These are phyloP conservation scores for Pristionchus japonicus DNA, from an alignment of 2,888 invertebrate genomes.

Conservation along the genomic window DNA sequence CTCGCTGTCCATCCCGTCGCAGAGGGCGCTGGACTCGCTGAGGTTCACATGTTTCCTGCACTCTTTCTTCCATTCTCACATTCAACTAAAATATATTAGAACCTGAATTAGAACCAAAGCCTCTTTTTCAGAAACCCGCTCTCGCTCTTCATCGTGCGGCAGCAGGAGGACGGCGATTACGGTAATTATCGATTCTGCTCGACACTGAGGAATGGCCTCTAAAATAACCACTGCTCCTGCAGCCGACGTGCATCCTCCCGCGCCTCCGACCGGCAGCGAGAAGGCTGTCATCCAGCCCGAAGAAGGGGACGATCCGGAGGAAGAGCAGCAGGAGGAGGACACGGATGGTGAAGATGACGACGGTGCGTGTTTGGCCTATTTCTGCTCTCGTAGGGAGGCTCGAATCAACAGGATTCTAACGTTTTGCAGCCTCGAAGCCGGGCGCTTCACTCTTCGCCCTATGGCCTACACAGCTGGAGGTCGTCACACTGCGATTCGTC, in stretches of 20 bases:
- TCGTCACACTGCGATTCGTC: conserved; percentile 22
- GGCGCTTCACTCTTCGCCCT: not conserved
- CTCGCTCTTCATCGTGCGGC: conserved; percentile 23
- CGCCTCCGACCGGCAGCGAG: not conserved
- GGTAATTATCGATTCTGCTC: not conserved
- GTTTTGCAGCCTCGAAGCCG: not conserved
- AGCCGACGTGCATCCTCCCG: conserved; percentile 41
- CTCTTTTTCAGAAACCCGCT: not conserved
- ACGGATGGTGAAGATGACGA: not conserved
- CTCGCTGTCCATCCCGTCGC: not conserved
- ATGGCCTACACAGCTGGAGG: conserved; percentile 24
- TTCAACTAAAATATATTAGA: too few relatives aligned
- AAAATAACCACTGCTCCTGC: not conserved
- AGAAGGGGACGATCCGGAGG: too few relatives aligned
- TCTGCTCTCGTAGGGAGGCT: too few relatives aligned
- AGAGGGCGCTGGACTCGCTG: not conserved
- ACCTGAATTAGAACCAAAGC: not conserved
- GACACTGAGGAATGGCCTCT: not conserved
- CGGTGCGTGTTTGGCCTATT: too few relatives aligned
- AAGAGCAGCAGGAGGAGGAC: too few relatives aligned
- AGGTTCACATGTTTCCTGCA: too few relatives aligned
- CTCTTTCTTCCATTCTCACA: too few relatives aligned
- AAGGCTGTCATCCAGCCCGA: not conserved
- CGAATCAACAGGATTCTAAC: too few relatives aligned
- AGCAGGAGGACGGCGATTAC: conserved; percentile 40